Evolutionary conservation across 1,140 invertebrate genomes (phyloP), one percentile per base, ranked within the genome.

Genomic region (Pollicipes pollicipes): DNA sequence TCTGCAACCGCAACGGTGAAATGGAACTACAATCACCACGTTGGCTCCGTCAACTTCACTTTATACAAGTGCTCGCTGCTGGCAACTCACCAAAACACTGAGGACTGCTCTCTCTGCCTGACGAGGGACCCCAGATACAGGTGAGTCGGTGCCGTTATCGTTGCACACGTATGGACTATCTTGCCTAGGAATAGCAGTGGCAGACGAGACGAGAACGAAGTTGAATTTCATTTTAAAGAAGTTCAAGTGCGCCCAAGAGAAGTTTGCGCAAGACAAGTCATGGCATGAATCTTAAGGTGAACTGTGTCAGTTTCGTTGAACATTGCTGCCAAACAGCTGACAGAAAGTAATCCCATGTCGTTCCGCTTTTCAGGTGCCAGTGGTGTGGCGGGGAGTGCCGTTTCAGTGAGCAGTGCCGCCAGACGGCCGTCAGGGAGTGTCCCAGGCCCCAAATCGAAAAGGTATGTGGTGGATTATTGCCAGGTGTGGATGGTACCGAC

Each of bases 41-140:
- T 96, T 66, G 93, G 95, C 77, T 90, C 89, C 13, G 90, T 91
- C 27, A 89, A 85, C 76, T 88, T 97, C 68, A 91, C 89, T 28
- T 80, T 97, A 35, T 98, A 96, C 79, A 97, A 97, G 81, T 97
- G 95, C 82, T 89, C 91, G 78, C 88, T 94, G 69, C 81, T 97
- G 70, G 94, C 93, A 21, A 92, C 92, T 6, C 91, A 95, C 79
- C 84, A 90, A 66, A 90, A 93, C 76, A 89, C 93, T 78, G 88
- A 91, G 13, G 95, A 97, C 78, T 98, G 95, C 80, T 96, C 93
- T 26, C 82, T 95, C 30, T 98, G 95, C 79, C 88, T 95, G 27
- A 95, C 92, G 0, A 83, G 92, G 58, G 80, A 80, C 68, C 83
- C 86, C 17, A 88, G 91, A 76, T 97, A 93, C 78, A 87, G 90